These are phyloP conservation scores for Dorcus parallelipipedus DNA, from an alignment of 2,888 invertebrate species.

Conservation along the genomic window DNA sequence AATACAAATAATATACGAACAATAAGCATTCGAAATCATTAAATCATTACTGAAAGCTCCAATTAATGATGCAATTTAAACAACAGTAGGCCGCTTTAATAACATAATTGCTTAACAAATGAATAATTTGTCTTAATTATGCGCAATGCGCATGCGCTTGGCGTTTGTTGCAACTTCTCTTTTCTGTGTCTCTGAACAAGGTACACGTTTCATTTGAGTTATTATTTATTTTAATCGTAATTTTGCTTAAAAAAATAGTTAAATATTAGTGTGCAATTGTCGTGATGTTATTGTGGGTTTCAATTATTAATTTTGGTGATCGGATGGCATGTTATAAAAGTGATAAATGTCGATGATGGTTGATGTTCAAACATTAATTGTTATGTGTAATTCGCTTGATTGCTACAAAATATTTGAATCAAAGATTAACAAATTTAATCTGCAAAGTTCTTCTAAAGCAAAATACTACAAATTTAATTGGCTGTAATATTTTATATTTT, in stretches of 20 bases:
- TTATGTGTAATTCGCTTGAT: too few species aligned
- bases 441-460: too few species aligned
- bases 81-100: not conserved
- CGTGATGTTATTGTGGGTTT: not conserved
- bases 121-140: not conserved
- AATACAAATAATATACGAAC: too few species aligned
- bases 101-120: not conserved
- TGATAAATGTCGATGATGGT: conserved; percentile 5
- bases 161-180: conserved; percentile 29
- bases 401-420: too few species aligned
- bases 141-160: conserved; percentile 21
- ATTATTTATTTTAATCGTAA: conserved; percentile 14
- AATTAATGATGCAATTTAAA: too few species aligned
- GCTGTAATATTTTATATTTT: not conserved
- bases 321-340: conserved; percentile 10
- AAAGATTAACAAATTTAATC: too few species aligned
- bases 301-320: conserved; percentile 11
- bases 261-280: not conserved
- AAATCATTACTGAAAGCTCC: too few species aligned
- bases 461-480: too few species aligned
- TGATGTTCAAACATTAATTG: too few species aligned
- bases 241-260: not conserved
- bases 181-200: conserved; percentile 40
- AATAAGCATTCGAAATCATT: too few species aligned
- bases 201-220: conserved; percentile 41